Evolutionary conservation across 2,113 vertebrate genomes (phyloP).

Genomic region (Cyprinodon variegatus): DNA sequence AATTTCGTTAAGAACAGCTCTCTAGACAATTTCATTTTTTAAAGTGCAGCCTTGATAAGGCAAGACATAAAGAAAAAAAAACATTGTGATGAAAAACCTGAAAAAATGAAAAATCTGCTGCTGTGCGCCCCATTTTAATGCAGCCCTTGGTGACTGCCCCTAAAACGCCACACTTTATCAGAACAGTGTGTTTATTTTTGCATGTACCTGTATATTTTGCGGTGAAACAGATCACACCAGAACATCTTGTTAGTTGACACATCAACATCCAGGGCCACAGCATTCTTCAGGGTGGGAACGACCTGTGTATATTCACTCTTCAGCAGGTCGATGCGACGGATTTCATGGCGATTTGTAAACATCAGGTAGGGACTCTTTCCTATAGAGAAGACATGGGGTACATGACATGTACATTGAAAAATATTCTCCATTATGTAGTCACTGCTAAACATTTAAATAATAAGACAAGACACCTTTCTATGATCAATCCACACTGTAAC

Average conservation of each 20-base stretch:
- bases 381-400: slow-evolving; percentile 38
- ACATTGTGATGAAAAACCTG: too few species aligned
- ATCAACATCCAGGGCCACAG: slow-evolving; percentile 93
- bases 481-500: too few species aligned
- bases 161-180: neutral
- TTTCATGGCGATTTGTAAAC: slow-evolving; percentile 97
- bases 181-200: neutral
- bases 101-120: too few species aligned
- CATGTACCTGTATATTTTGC: slow-evolving; percentile 93
- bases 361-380: slow-evolving; percentile 93
- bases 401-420: neutral
- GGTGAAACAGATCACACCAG: slow-evolving; percentile 97
- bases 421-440: neutral
- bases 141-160: neutral
- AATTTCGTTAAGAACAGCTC: too few species aligned
- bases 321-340: slow-evolving; percentile 91
- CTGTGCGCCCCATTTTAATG: neutral
- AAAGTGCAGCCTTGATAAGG: too few species aligned
- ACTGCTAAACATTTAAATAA: neutral
- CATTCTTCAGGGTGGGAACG: slow-evolving; percentile 94
- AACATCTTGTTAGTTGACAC: slow-evolving; percentile 95
- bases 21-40: too few species aligned
- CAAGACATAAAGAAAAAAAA: too few species aligned
- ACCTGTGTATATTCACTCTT: slow-evolving; percentile 91
- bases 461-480: neutral